Evolutionary conservation across 2,888 invertebrate species (phyloP), one percentile per base, ranked within the genome.

Genomic region (Quadroppia sp.): DNA sequence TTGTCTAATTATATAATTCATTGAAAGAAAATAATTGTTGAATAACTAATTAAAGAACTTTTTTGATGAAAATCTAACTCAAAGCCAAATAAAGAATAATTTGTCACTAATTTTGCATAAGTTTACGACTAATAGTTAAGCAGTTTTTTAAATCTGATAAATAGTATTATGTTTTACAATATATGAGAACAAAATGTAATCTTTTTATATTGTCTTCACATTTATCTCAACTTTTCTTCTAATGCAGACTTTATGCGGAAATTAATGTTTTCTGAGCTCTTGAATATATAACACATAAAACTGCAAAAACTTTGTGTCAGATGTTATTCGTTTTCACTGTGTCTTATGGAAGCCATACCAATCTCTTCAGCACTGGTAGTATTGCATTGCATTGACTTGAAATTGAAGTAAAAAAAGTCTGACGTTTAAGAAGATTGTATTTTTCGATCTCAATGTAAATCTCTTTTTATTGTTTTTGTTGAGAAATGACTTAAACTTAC

Each of bases 371-470:
- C 36, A 36, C 36, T 36, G 36, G 36, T 36, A 36, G 45, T 45
- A 6, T 45, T 2, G 15, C 15, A 45, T 45, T 45, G 36, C 6
- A 45, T 45, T 45, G 45, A 45, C 11, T 11, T 45, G 45, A 45
- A 45, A 45, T 2, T 45, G 15, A 45, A 45, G 36, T 4, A 6
- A 45, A 45, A 45, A 45, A 45, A 45, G 2, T 6, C 15, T 45
- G 45, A 45, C 45, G 45, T 45, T 45, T 45, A 45, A 45, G 45
- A 45, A 45, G 53, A 53, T 53, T 50, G 53, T 53, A 53, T 25
- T 53, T 53, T 53, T 23, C 50, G 23, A 23, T 53, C 23, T 53
- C 53, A 53, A 25, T 53, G 53, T 53, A 53, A 53, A 53, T 53
- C 53, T 53, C 25, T 17, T 53, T 53, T 53, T 53, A 53, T 53